Evolutionary conservation across 2,888 invertebrate genomes (phyloP).

Genomic region (Dyspetes luteomarginatus): DNA sequence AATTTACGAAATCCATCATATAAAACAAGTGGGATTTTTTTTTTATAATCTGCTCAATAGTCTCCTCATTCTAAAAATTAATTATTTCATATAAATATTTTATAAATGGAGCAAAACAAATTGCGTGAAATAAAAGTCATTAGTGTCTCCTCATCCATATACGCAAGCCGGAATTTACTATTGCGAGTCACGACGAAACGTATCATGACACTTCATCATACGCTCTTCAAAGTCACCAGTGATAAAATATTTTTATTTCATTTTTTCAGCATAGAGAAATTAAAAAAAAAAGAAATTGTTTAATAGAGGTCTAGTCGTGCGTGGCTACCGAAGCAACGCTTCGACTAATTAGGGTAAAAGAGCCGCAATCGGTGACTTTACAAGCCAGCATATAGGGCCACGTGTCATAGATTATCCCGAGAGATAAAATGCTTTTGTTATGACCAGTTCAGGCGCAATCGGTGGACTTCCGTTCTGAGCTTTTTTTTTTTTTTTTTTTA

Average conservation of each 20-base stretch:
- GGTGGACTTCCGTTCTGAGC: constrained; percentile 46
- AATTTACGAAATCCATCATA: too few relatives aligned
- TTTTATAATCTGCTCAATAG: too few relatives aligned
- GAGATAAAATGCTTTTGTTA: constrained; percentile 54
- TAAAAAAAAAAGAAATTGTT: constrained; percentile 36
- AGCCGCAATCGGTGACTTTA: constrained; percentile 37
- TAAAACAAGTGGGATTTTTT: too few relatives aligned
- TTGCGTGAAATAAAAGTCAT: constrained; percentile 43
- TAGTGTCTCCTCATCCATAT: too few relatives aligned
- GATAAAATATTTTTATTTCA: background rate
- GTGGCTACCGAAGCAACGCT: constrained; percentile 2
- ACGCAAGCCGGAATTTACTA: too few relatives aligned
- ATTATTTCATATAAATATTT: constrained; percentile 43
- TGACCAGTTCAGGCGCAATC: constrained; percentile 48
- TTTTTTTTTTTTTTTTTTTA: too few relatives aligned
- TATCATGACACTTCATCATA: constrained; percentile 38
- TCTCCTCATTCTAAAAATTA: background rate
- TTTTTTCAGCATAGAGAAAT: constrained; percentile 4
- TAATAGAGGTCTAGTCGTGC: constrained; percentile 31
- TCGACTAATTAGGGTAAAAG: constrained; percentile 64
- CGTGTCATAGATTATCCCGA: constrained; percentile 47
- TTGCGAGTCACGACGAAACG: constrained; percentile 2
- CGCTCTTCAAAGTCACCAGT: constrained; percentile 34
- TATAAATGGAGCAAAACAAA: constrained; percentile 32
- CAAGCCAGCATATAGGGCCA: constrained; percentile 16